Conservation (phyloP, 2,113 vertebrate species). For the Ceuthmochares aereus region DNA sequence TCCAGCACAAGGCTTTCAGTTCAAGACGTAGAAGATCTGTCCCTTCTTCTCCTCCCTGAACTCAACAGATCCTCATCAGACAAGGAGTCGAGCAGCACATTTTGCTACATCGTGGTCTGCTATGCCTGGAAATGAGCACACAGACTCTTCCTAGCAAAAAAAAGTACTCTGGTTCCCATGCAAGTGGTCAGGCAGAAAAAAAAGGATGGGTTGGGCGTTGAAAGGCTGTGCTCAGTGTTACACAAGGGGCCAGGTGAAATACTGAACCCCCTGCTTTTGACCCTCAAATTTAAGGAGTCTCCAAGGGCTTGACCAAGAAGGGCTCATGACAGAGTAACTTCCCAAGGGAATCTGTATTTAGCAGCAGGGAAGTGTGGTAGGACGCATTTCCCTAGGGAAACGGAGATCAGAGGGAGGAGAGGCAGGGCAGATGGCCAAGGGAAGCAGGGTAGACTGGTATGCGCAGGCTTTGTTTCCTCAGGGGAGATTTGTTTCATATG, state of each 20-base stretch:
- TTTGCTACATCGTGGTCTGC: background rate
- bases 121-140: background rate
- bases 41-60: background rate
- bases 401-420: background rate
- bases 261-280: background rate
- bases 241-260: background rate
- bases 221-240: background rate
- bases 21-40: background rate
- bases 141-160: background rate
- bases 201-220: background rate
- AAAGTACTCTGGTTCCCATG: background rate
- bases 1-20: background rate
- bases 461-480: background rate
- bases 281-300: background rate
- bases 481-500: background rate
- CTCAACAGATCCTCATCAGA: background rate
- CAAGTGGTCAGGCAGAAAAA: background rate
- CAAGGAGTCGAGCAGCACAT: background rate
- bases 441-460: background rate
- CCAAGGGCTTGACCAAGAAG: background rate
- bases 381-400: slow-evolving; percentile 36
- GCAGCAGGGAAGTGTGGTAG: background rate
- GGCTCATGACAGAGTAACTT: background rate
- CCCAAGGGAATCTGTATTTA: slow-evolving; percentile 1
- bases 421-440: slow-evolving; percentile 14